A percentile compares a stretch with the other conserved stretches of the same genome.
Evolutionary conservation across 2,113 vertebrate species (phyloP).

Genomic region (Spea multiplicata): DNA sequence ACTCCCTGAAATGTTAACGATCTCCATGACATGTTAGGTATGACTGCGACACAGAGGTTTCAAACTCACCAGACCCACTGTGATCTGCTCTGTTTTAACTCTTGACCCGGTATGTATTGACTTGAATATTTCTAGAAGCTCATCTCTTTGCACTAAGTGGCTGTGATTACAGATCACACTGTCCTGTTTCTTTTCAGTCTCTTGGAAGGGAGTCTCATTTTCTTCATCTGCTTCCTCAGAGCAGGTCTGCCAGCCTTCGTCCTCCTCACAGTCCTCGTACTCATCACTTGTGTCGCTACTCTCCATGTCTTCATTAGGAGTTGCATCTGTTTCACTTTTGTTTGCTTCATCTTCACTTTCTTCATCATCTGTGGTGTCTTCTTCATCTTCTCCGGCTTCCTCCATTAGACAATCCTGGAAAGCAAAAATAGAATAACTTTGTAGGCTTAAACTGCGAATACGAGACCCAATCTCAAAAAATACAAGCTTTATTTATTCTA

Average conservation of each 20-base stretch:
- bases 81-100: slow-evolving; percentile 81
- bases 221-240: slow-evolving; percentile 72
- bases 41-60: no score
- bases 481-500: background rate
- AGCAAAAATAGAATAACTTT: background rate
- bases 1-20: no score
- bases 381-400: background rate
- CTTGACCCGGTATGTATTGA: slow-evolving; percentile 68
- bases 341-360: slow-evolving; percentile 28
- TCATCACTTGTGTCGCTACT: slow-evolving; percentile 55
- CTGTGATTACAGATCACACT: slow-evolving; percentile 71
- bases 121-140: slow-evolving; percentile 81
- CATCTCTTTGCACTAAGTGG: slow-evolving; percentile 78
- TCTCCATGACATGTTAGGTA: no score
- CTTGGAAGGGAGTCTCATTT: slow-evolving; percentile 26
- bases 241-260: slow-evolving; percentile 85
- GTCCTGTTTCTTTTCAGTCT: background rate
- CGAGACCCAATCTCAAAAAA: background rate
- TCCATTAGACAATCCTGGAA: slow-evolving; percentile 64
- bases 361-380: slow-evolving; percentile 49
- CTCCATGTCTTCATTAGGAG: slow-evolving; percentile 39
- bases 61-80: slow-evolving; percentile 86
- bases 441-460: background rate
- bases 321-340: slow-evolving; percentile 24
- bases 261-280: slow-evolving; percentile 74